Evolutionary conservation across 1,140 invertebrate species (phyloP).

Genomic region (Pristionchus pacificus): DNA sequence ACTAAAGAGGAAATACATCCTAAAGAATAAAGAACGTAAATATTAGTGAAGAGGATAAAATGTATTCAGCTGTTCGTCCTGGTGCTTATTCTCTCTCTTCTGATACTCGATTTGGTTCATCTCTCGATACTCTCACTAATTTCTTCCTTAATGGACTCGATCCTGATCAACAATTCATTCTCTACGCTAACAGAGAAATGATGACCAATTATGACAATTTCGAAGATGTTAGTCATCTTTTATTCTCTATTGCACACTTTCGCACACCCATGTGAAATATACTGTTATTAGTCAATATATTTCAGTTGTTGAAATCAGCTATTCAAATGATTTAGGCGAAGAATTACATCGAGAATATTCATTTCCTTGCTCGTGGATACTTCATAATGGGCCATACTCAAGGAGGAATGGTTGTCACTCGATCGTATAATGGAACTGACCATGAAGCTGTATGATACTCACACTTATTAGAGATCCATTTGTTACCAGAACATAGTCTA

Average conservation of each 20-base stretch:
- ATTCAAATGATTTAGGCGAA: slow-evolving; percentile 10
- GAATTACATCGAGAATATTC: slow-evolving; percentile 13
- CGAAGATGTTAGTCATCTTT: not conserved
- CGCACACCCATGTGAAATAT: no score
- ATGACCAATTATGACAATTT: not conserved
- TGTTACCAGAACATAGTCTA: not conserved
- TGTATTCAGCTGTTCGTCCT: slow-evolving; percentile 14
- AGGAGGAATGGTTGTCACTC: slow-evolving; percentile 22
- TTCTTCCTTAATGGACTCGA: slow-evolving; percentile 20
- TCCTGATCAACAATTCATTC: slow-evolving; percentile 1
- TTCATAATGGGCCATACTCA: slow-evolving; percentile 19
- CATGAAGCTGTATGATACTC: slow-evolving; percentile 12
- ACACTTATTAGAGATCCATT: no score
- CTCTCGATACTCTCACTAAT: slow-evolving; percentile 4
- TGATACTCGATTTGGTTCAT: slow-evolving; percentile 20
- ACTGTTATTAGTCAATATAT: no score
- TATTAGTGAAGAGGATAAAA: not conserved
- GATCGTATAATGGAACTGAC: slow-evolving; percentile 24
- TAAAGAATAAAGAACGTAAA: no score
- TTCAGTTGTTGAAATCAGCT: no score
- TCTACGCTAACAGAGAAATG: slow-evolving; percentile 10
- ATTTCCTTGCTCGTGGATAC: slow-evolving; percentile 16
- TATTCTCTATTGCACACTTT: not conserved
- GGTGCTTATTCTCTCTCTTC: slow-evolving; percentile 20
- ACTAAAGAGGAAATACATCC: no score